A percentile compares a stretch with the other conserved stretches of the same genome.
Conservation (phyloP, 2,888 invertebrate genomes). For the Nymphalis polychloros region DNA sequence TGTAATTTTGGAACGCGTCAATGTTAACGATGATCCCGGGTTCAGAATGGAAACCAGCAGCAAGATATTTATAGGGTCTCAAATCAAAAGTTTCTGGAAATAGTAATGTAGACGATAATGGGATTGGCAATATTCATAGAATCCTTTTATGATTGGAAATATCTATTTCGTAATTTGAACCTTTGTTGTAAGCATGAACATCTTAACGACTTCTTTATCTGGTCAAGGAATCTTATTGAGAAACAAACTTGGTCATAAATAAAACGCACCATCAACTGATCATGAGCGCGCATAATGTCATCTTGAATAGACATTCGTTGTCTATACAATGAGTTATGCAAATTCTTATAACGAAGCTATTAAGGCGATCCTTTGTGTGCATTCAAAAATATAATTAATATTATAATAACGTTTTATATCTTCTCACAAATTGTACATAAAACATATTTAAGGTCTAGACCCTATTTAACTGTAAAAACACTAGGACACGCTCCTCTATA, state of each 20-base stretch:
- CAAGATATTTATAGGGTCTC: no score
- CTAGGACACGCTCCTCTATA: no score
- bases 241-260: constrained; percentile 1
- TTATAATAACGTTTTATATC: neutral
- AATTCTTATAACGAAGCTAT: no score
- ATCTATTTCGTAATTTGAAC: neutral
- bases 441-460: no score
- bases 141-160: neutral
- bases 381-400: neutral
- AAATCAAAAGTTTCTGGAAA: no score
- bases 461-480: no score
- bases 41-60: no score
- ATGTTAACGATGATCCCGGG: no score
- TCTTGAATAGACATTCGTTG: neutral
- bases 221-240: constrained; percentile 13
- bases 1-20: no score
- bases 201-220: neutral
- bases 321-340: no score
- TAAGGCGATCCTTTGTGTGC: no score
- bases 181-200: neutral
- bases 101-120: neutral
- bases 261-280: neutral
- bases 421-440: no score
- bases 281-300: constrained; percentile 5
- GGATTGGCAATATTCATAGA: neutral